Percentiles rank a stretch among this genome's conserved stretches.
These are phyloP conservation scores for Calypte anna DNA, from an alignment of 2,113 vertebrate species.

Conservation along the genomic window DNA sequence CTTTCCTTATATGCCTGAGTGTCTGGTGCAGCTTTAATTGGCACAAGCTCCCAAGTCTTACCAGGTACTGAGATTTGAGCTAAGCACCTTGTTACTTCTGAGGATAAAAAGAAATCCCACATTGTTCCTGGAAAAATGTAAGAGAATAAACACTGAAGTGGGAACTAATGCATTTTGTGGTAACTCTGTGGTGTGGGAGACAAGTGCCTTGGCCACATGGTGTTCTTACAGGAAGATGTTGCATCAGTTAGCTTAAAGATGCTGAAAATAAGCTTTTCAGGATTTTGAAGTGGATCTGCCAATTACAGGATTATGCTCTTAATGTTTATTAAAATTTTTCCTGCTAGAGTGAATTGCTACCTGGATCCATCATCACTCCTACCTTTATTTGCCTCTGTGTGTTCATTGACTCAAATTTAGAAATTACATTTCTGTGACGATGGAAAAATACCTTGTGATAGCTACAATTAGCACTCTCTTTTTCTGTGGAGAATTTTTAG, in stretches of 20 bases:
- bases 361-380: neutral
- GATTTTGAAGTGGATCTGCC: neutral
- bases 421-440: constrained; percentile 4
- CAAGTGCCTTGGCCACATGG: neutral
- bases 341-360: neutral
- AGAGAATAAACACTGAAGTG: neutral
- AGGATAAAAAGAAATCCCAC: neutral
- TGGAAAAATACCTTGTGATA: constrained; percentile 43
- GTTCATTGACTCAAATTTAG: constrained; percentile 14
- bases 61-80: neutral
- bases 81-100: neutral
- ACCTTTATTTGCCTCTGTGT: constrained; percentile 7
- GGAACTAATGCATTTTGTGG: neutral
- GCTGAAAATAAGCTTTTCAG: constrained; percentile 20
- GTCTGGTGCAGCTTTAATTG: neutral
- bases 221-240: neutral
- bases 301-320: neutral
- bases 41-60: neutral
- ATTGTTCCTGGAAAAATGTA: neutral
- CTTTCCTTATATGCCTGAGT: rapidly evolving
- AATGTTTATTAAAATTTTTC: neutral
- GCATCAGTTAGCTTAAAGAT: constrained; percentile 6
- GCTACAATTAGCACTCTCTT: constrained; percentile 50
- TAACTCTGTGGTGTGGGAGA: neutral
- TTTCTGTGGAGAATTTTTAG: constrained; percentile 47